Conservation (phyloP, 1,140 invertebrate species). For the Calycopis cecrops region DNA sequence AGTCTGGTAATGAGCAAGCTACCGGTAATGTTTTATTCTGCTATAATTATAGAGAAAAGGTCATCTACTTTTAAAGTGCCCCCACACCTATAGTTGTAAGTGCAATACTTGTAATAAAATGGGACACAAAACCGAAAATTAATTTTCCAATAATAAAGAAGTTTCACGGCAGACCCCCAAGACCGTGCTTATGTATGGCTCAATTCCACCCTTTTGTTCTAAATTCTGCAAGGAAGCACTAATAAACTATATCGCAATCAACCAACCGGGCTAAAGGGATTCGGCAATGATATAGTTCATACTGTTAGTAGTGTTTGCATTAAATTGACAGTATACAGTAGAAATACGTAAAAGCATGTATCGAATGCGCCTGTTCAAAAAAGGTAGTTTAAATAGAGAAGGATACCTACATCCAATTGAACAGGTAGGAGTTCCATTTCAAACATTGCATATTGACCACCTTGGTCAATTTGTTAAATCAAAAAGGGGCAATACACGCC, state of each 20-base stretch:
- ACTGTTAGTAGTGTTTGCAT: constrained; percentile 9
- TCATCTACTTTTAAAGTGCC: constrained; percentile 17
- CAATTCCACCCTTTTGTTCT: constrained; percentile 14
- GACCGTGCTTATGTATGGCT: constrained; percentile 12
- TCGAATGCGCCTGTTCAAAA: no score
- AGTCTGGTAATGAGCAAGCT: no score
- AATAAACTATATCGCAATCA: constrained; percentile 10
- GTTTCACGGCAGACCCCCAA: background rate
- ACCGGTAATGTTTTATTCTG: constrained; percentile 15
- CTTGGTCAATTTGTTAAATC: no score
- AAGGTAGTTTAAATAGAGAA: no score
- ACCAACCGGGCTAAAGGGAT: no score
- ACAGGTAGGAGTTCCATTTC: no score
- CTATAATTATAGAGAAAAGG: constrained; percentile 29
- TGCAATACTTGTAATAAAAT: constrained; percentile 23
- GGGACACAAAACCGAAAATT: constrained; percentile 20
- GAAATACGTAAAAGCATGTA: no score
- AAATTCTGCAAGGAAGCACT: constrained; percentile 23
- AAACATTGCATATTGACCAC: no score
- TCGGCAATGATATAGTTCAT: constrained; percentile 25
- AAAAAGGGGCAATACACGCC: no score
- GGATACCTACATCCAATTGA: no score
- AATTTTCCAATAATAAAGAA: background rate
- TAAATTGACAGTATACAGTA: constrained; percentile 25
- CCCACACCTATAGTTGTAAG: constrained; percentile 21